Percentiles rank a stretch among this genome's conserved stretches.
phyloP scores from a whole-genome alignment of 1,140 invertebrate genomes.

The Drosophila pseudoobscura region DNA sequence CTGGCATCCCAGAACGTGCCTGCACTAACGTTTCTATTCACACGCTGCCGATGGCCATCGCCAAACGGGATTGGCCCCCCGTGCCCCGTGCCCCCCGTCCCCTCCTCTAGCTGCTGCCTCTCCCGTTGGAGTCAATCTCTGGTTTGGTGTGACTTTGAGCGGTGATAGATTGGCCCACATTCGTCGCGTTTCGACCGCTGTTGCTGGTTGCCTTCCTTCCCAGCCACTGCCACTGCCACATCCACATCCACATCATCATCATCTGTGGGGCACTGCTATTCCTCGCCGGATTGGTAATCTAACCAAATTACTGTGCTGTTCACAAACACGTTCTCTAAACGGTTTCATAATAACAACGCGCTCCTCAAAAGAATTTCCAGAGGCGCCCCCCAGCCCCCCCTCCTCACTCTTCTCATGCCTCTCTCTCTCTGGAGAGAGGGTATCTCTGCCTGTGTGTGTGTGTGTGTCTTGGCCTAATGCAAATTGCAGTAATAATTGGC shows the following conservation, averaged over 20 bases:
- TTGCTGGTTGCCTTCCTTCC: neutral
- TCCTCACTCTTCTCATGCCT: too few relatives aligned
- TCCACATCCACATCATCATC: slow-evolving; percentile 29
- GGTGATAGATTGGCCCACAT: slow-evolving; percentile 80
- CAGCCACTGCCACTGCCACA: slow-evolving; percentile 14
- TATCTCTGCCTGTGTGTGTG: neutral
- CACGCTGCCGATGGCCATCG: slow-evolving; percentile 50
- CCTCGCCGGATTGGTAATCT: slow-evolving; percentile 72
- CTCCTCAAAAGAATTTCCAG: slow-evolving; percentile 66
- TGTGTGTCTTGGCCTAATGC: slow-evolving; percentile 60
- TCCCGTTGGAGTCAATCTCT: slow-evolving; percentile 28
- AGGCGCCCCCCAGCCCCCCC: neutral
- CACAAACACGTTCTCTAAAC: slow-evolving; percentile 82
- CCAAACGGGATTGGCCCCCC: slow-evolving; percentile 36
- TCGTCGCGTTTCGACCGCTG: slow-evolving; percentile 46
- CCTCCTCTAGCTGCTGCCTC: neutral
- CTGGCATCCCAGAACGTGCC: slow-evolving; percentile 66
- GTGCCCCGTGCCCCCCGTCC: slow-evolving; percentile 13
- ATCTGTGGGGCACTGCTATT: slow-evolving; percentile 22
- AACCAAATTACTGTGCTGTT: slow-evolving; percentile 82
- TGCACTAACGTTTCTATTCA: slow-evolving; percentile 80
- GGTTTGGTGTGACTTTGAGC: slow-evolving; percentile 60
- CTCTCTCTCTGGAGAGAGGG: too few relatives aligned
- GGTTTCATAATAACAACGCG: slow-evolving; percentile 81
- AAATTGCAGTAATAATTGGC: slow-evolving; percentile 82